These are phyloP conservation scores for Drosophila biarmipes DNA, from an alignment of 1,140 invertebrate genomes.

Conservation along the genomic window DNA sequence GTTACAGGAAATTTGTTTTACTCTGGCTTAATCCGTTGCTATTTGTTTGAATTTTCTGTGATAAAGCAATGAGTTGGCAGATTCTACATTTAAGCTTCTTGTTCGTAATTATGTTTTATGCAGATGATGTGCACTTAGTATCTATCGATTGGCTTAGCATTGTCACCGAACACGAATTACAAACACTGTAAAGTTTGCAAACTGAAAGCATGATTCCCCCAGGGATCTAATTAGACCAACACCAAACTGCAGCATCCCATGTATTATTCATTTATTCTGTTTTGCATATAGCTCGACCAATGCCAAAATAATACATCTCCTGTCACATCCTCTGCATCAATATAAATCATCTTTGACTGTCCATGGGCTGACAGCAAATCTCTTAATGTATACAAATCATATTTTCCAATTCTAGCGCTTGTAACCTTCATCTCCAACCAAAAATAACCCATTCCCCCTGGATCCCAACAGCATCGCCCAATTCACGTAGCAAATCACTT, in stretches of 20 bases:
- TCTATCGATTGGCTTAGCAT: too few species aligned
- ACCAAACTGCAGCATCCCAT: constrained; percentile 14
- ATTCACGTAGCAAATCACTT: constrained; percentile 78
- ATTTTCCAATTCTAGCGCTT: constrained; percentile 54
- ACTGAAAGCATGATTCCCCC: constrained; percentile 1
- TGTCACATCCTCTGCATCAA: constrained; percentile 33
- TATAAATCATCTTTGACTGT: constrained; percentile 57
- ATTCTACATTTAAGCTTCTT: too few species aligned
- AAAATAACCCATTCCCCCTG: constrained; percentile 8
- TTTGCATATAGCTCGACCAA: constrained; percentile 15
- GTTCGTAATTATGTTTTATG: too few species aligned
- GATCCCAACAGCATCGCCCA: constrained; percentile 34
- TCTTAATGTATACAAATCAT: constrained; percentile 77
- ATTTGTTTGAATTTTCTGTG: not conserved
- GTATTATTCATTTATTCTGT: constrained; percentile 38
- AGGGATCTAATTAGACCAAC: constrained; percentile 18
- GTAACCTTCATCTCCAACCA: constrained; percentile 1
- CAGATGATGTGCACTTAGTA: too few species aligned
- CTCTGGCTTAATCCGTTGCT: not conserved
- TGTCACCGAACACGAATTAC: not conserved
- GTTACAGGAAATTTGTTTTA: not conserved
- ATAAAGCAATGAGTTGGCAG: not conserved
- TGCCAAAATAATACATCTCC: constrained; percentile 39
- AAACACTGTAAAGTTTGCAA: not conserved
- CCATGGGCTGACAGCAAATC: constrained; percentile 43